Percentiles rank a stretch among this genome's conserved stretches.
Evolutionary conservation across 2,888 invertebrate genomes (phyloP).

Genomic region (Drosophila multiciliata): DNA sequence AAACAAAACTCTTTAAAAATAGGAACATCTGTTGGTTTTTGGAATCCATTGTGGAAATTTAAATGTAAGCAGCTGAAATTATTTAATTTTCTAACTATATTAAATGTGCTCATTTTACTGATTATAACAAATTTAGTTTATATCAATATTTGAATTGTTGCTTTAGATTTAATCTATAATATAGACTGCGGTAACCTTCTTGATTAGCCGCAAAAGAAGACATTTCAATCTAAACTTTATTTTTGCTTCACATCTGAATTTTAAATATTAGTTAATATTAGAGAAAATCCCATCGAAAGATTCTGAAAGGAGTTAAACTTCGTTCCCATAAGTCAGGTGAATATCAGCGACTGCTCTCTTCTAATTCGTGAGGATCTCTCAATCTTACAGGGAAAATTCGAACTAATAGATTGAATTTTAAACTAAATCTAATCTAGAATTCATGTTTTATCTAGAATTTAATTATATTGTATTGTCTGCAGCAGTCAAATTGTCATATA

Average conservation of each 20-base stretch:
- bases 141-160: neutral
- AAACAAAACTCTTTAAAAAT: neutral
- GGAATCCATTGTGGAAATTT: neutral
- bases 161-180: neutral
- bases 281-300: neutral
- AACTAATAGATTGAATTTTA: neutral
- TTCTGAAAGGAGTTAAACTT: neutral
- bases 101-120: too few species aligned
- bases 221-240: neutral
- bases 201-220: neutral
- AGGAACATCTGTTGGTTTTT: neutral
- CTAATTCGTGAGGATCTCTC: constrained; percentile 25
- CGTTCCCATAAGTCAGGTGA: constrained; percentile 3
- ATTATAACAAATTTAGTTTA: neutral
- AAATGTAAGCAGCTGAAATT: neutral
- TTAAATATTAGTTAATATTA: neutral
- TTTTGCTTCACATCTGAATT: neutral
- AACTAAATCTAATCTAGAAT: neutral
- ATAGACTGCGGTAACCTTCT: neutral
- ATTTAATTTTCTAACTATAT: neutral
- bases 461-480: too few species aligned
- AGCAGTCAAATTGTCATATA: neutral
- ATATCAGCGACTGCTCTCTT: constrained; percentile 23
- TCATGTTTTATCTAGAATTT: neutral
- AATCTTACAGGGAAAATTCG: neutral